phyloP scores from a whole-genome alignment of 2,113 vertebrate species.

The Rattus rattus region DNA sequence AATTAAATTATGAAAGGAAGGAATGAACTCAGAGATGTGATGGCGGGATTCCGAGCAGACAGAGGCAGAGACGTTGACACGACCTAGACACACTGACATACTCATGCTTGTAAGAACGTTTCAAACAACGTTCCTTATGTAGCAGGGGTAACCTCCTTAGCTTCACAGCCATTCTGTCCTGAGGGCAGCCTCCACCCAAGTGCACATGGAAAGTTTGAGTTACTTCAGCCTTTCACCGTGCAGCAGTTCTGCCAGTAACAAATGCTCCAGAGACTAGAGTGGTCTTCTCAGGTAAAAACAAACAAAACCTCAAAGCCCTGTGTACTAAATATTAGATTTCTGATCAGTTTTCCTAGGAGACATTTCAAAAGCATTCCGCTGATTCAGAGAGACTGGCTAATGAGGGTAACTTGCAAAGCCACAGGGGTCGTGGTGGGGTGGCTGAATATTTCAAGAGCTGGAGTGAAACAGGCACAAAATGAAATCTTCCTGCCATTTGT shows the following conservation, averaged over 20 bases:
- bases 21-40: background rate
- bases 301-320: conserved; percentile 26
- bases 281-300: background rate
- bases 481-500: conserved; percentile 10
- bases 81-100: background rate
- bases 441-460: conserved; percentile 1
- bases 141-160: background rate
- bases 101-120: background rate
- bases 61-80: background rate
- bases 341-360: conserved; percentile 43
- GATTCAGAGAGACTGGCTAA: conserved; percentile 21
- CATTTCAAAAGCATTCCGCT: conserved; percentile 43
- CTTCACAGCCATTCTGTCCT: background rate
- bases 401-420: background rate
- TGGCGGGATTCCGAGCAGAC: no score
- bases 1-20: background rate
- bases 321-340: conserved; percentile 18
- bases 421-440: background rate
- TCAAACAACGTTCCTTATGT: background rate
- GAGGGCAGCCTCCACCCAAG: background rate
- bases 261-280: conserved; percentile 12
- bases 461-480: conserved; percentile 30
- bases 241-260: background rate
- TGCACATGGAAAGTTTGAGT: background rate
- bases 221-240: background rate